Evolutionary conservation across 1,140 invertebrate species (phyloP).

Genomic region (Octopus bimaculoides): DNA sequence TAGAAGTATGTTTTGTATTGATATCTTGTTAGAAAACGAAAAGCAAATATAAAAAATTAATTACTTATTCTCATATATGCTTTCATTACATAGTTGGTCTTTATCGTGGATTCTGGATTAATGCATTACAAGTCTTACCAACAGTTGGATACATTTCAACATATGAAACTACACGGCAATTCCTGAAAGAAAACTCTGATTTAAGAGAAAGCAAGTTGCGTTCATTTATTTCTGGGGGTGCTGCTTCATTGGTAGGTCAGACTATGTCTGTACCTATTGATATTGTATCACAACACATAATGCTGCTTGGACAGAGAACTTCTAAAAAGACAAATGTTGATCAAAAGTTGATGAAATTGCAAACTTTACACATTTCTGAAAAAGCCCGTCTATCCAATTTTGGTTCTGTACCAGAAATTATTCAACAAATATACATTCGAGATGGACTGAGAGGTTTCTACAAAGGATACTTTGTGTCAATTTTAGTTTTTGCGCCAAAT

Average conservation of each 20-base stretch:
- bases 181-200: conserved; percentile 67
- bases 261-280: conserved; percentile 96
- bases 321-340: conserved; percentile 15
- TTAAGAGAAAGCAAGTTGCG: conserved; percentile 39
- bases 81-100: conserved; percentile 64
- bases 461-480: conserved; percentile 85
- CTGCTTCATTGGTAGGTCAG: conserved; percentile 89
- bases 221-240: conserved; percentile 71
- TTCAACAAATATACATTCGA: conserved; percentile 70
- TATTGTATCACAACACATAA: conserved; percentile 92
- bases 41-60: too few species aligned
- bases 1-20: too few species aligned
- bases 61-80: too few species aligned
- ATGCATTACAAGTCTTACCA: conserved; percentile 74
- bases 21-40: too few species aligned
- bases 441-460: conserved; percentile 89
- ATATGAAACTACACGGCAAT: conserved; percentile 87
- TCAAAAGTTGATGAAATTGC: conserved; percentile 28
- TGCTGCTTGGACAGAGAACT: conserved; percentile 75
- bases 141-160: conserved; percentile 91
- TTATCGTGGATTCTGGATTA: conserved; percentile 95
- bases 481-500: conserved; percentile 91
- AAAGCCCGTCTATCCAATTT: conserved; percentile 31
- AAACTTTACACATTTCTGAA: conserved; percentile 36
- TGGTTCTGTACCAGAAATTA: conserved; percentile 58